A percentile compares a stretch with the other conserved stretches of the same genome.
These are phyloP conservation scores for Oreochromis aureus DNA, from an alignment of 2,113 vertebrate species.

Conservation along the genomic window DNA sequence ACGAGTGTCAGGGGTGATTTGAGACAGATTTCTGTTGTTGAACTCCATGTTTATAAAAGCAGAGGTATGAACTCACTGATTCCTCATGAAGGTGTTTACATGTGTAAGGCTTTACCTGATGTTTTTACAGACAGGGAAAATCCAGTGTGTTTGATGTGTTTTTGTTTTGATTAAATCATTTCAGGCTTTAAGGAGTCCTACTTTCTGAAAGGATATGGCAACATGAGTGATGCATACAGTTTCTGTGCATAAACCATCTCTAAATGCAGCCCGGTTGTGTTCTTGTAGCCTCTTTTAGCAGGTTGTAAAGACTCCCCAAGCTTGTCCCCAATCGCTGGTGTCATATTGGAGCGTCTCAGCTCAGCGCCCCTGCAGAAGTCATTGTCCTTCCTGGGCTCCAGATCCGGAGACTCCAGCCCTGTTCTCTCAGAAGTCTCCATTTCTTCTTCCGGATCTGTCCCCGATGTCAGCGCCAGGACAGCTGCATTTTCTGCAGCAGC, in stretches of 20 bases:
- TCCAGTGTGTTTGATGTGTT: background rate
- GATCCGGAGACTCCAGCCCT: conserved; percentile 32
- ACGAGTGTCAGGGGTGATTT: background rate
- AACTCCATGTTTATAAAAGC: background rate
- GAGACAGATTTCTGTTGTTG: background rate
- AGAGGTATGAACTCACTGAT: accelerated
- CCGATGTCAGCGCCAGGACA: background rate
- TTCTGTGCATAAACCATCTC: background rate
- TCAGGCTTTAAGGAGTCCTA: accelerated
- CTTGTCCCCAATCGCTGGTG: conserved; percentile 52
- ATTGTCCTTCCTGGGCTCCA: conserved; percentile 16
- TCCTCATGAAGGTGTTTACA: background rate
- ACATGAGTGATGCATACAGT: background rate
- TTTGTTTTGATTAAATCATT: background rate
- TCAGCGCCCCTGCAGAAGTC: conserved; percentile 3
- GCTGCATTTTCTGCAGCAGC: background rate
- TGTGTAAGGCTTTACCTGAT: background rate
- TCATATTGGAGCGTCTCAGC: conserved; percentile 53
- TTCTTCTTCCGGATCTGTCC: conserved; percentile 45
- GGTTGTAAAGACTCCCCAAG: conserved; percentile 53
- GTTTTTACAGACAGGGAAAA: background rate
- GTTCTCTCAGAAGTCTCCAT: conserved; percentile 11
- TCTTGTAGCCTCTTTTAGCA: conserved; percentile 59
- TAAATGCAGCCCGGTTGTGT: background rate
- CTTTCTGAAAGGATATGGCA: background rate